Evolutionary conservation across 2,888 invertebrate genomes (phyloP).

Genomic region (Melieria omissa): DNA sequence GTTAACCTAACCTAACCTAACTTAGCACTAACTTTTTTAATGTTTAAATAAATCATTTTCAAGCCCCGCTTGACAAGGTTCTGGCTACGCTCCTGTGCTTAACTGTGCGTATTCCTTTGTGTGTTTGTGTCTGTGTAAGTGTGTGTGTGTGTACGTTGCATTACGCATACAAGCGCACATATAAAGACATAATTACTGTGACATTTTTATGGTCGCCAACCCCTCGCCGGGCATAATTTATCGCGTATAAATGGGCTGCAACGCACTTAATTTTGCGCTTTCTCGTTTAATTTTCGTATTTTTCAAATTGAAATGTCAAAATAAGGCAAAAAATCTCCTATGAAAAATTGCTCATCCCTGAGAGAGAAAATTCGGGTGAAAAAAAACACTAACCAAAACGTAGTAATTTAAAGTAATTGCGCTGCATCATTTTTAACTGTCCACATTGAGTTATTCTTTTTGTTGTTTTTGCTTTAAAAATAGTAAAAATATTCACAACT

Average conservation of each 20-base stretch:
- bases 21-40: too few species aligned
- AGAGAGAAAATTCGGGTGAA: conserved; percentile 25
- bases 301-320: conserved; percentile 43
- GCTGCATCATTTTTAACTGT: neutral
- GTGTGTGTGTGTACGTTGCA: conserved; percentile 10
- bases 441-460: neutral
- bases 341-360: conserved; percentile 32
- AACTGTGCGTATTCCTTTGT: neutral
- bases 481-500: conserved; percentile 20
- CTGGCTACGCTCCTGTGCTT: neutral
- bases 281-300: neutral
- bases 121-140: neutral
- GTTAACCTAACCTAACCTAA: too few species aligned
- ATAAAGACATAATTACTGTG: conserved; percentile 32
- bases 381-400: conserved; percentile 13
- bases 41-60: too few species aligned
- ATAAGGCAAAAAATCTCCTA: conserved; percentile 36
- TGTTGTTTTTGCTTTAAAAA: neutral
- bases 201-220: conserved; percentile 36
- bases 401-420: neutral
- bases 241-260: conserved; percentile 39
- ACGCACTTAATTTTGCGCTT: conserved; percentile 13
- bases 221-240: conserved; percentile 43
- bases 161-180: conserved; percentile 9
- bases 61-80: neutral